Base-by-base conservation (phyloP, 2,888 invertebrate species). In the Plebejus melissa region DNA sequence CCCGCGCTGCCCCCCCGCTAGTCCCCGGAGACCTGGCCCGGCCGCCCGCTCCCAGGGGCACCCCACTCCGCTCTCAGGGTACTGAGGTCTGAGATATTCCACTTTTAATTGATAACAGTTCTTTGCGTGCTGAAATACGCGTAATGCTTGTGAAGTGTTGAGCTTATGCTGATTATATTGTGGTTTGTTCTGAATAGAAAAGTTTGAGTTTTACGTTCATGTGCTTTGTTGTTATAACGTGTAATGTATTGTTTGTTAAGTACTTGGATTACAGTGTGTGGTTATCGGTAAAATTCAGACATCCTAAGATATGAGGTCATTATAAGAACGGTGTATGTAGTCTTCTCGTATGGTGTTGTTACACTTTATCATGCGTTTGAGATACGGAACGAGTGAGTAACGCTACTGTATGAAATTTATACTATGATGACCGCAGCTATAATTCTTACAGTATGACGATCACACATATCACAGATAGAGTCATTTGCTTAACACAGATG, bases 41-140 rank as follows among this genome's bases (percentile, higher is more conserved):
- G 87, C 89, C 91, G 89, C 92, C 92, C 85, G 90, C 88, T 90
- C 92, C 87, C 91, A 7, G 16, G 90, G 87, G 93, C 88, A 79
- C 81, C 81, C 80, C 82, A 82, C 81, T 82, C 81, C 82, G 80
- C 80, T 82, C 80, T 82, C 84, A 87, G 87, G 88, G 87, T 89
- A 89, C 89, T 54, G 54, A 54, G 87, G 86, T 84, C 88, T 77
- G 87, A 90, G 88, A 89, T 88, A 86, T 87, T 88, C 85, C 84
- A 88, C 85, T 88, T 89, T 89, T 91, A 92, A 91, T 91, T 91
- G 89, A 88, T 88, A 81, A 81, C 77, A 77, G 76, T 77, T 76
- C 76, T 32, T 60, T 74, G 75, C 65, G 74, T n/a, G 22, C 9
- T 4, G 60, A 60, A 60, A 60, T 60, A 32, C 65, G 65, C 65